Conservation (phyloP, 2,113 vertebrate genomes). For the Cardinalis cardinalis region DNA sequence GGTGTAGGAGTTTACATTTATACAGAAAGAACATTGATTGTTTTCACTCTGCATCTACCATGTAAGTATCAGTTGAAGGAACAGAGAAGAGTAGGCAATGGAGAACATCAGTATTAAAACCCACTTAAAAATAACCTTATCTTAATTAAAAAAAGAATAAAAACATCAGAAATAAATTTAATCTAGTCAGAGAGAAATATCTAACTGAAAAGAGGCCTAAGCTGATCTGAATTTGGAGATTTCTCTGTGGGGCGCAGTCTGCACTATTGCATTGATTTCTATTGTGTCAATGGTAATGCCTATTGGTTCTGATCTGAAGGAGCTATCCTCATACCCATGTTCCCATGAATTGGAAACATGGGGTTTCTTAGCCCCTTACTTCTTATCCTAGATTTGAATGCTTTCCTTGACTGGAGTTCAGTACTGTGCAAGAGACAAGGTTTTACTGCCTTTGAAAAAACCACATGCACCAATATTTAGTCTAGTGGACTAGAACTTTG, state of each 20-base stretch:
- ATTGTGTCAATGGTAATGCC: neutral
- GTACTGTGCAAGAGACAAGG: neutral
- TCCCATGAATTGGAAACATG: neutral
- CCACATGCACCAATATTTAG: fast-evolving
- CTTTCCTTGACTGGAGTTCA: neutral
- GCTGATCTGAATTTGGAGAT: neutral
- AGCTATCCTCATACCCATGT: neutral
- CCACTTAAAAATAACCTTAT: neutral
- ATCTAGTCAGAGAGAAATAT: neutral
- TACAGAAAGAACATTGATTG: neutral
- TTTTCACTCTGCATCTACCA: neutral
- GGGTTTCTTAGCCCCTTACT: neutral
- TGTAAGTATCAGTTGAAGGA: neutral
- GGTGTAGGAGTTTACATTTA: neutral
- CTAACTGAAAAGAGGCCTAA: neutral
- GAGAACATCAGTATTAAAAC: neutral
- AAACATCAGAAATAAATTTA: neutral
- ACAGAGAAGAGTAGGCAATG: neutral
- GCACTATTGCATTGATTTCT: neutral
- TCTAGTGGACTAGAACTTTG: neutral
- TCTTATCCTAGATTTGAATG: neutral
- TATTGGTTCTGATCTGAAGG: neutral
- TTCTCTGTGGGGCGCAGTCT: fast-evolving
- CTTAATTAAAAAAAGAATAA: neutral
- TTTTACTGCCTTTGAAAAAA: neutral